phyloP scores from a whole-genome alignment of 2,888 invertebrate genomes.

The Amphiduros pacificus region DNA sequence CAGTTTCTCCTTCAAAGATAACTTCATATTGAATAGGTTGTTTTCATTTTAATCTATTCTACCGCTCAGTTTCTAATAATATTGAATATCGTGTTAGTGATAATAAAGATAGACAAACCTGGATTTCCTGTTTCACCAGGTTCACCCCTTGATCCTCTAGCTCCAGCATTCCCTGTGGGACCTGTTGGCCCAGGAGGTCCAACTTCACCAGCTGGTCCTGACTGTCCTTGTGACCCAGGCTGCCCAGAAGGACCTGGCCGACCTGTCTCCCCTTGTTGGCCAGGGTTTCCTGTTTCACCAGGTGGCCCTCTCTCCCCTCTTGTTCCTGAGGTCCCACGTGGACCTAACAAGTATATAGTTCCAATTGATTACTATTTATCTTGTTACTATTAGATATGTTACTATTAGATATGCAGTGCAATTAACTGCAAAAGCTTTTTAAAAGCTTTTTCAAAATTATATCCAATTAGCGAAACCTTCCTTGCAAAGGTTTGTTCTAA shows the following conservation, averaged over 20 bases:
- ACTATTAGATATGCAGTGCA: no score
- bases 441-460: no score
- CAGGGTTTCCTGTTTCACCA: not conserved
- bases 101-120: constrained; percentile 6
- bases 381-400: no score
- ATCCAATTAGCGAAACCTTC: no score
- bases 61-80: not conserved
- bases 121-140: constrained; percentile 17
- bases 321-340: no score
- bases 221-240: not conserved
- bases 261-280: constrained; percentile 3
- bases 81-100: not conserved
- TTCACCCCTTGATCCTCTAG: constrained; percentile 19
- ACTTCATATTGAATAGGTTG: not conserved
- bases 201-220: constrained; percentile 10
- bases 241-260: not conserved
- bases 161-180: constrained; percentile 12
- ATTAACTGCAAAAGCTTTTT: no score
- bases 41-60: not conserved
- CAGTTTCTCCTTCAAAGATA: constrained; percentile 1
- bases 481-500: no score
- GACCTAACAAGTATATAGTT: no score
- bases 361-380: no score
- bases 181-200: constrained; percentile 16
- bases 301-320: no score